Base-by-base conservation (phyloP, 2,888 invertebrate genomes). In the Osedax fenrisi region DNA sequence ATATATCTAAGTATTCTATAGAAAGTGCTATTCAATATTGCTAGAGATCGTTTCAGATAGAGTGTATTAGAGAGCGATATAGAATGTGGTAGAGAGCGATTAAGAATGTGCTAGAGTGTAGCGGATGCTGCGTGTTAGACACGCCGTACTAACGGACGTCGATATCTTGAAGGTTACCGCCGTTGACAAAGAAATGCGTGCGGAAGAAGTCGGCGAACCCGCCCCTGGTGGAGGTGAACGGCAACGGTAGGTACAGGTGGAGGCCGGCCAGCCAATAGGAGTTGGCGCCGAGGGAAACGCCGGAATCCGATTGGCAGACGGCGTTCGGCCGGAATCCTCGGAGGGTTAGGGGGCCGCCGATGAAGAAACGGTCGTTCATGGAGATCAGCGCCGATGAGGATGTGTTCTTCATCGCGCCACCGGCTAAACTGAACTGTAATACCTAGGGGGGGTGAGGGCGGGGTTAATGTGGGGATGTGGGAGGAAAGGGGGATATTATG, bases 191-290 rank as follows among this genome's bases (percentile, higher is more conserved):
- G 74, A 90, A 87, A 85, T 98, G 97, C 61, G 91, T 89, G 76
- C 92, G 88, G 84, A 96, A 91, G 79, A 92, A 87, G 78, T 92
- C 90, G 0, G 90, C 91, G 78, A 94, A 88, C 3, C 90, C 90
- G 64, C 90, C 90, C 80, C 88, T 88, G 13, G 90, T 89, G 2
- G 90, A 90, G 78, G 89, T 88, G 85, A 94, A 94, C 17, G 95
- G 95, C 76, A 98, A 87, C 10, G 95, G 95, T 0, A 91, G 89
- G 87, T 90, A 96, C 26, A 94, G 81, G 86, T 97, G 96, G 13
- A 92, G 82, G 0, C 91, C 95, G 1, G 89, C 87, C 17, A 92
- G 89, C 92, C 94, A 94, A 85, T 90, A 94, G 62, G 90, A 87
- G 87, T 90, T 84, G 26, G 85, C 86, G 26, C 87, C 87, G 21